These are phyloP conservation scores for Caenorhabditis panamensis DNA, from an alignment of 2,888 invertebrate species.

Conservation along the genomic window DNA sequence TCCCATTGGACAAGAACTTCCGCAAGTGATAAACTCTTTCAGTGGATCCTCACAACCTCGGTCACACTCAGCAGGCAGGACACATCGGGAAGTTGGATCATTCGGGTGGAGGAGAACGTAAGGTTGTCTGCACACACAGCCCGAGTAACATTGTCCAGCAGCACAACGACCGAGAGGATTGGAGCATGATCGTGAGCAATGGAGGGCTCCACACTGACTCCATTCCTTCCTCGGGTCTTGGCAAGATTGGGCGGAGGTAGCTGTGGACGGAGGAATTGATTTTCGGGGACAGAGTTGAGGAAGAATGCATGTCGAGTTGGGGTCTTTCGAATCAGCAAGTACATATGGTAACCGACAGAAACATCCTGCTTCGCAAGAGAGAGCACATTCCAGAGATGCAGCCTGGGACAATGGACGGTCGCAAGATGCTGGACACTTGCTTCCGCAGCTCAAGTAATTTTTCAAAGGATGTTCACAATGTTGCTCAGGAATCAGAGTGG, in stretches of 20 bases:
- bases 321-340: conserved; percentile 52
- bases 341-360: conserved; percentile 66
- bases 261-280: conserved; percentile 39
- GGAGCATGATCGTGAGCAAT: conserved; percentile 69
- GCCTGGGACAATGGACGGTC: conserved; percentile 60
- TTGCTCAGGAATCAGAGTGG: conserved; percentile 53
- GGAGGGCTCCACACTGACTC: conserved; percentile 64
- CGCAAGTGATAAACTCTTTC: conserved; percentile 73
- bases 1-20: conserved; percentile 77
- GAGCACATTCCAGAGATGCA: conserved; percentile 59
- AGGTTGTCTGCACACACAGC: conserved; percentile 74
- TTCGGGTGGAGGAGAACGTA: conserved; percentile 66
- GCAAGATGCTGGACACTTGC: conserved; percentile 66
- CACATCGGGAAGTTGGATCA: conserved; percentile 70
- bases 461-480: conserved; percentile 71
- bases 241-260: conserved; percentile 50
- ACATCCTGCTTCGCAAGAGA: conserved; percentile 65
- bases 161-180: conserved; percentile 68
- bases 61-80: conserved; percentile 74
- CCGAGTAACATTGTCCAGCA: conserved; percentile 66
- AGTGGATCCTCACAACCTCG: conserved; percentile 65
- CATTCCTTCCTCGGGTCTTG: conserved; percentile 70
- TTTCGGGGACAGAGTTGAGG: conserved; percentile 67
- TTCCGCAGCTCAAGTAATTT: conserved; percentile 71
- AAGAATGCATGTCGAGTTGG: conserved; percentile 68